Evolutionary conservation across 2,888 invertebrate species (phyloP).

Genomic region (Eilema sororculum): DNA sequence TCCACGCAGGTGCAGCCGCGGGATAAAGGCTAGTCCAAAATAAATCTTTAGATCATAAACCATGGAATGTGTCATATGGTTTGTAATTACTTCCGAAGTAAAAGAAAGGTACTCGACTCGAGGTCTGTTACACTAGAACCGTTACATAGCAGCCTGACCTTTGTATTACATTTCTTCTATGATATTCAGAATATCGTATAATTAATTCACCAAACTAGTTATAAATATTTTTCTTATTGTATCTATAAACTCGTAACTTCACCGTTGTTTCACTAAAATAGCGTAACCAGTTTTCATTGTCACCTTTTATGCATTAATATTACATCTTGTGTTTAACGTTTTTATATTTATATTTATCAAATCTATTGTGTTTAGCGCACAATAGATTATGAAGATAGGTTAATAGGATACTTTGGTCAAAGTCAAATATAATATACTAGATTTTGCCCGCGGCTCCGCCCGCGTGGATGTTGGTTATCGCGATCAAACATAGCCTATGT

Average conservation of each 20-base stretch:
- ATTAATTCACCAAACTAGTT: slow-evolving; percentile 9
- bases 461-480: no score
- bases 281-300: slow-evolving; percentile 15
- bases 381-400: neutral
- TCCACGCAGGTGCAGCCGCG: no score
- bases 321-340: neutral
- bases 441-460: no score
- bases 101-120: no score
- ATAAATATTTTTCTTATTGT: slow-evolving; percentile 24
- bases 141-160: no score
- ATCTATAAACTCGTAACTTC: slow-evolving; percentile 26
- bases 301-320: neutral
- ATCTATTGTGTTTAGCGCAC: neutral
- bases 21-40: no score
- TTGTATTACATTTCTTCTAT: neutral
- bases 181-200: neutral
- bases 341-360: neutral
- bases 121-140: neutral
- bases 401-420: no score
- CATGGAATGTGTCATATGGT: no score
- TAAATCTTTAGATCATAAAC: no score
- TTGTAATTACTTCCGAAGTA: no score
- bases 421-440: no score
- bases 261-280: slow-evolving; percentile 22
- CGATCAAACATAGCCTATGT: no score